phyloP scores from a whole-genome alignment of 2,113 vertebrate genomes.

The Rafetus swinhoei region DNA sequence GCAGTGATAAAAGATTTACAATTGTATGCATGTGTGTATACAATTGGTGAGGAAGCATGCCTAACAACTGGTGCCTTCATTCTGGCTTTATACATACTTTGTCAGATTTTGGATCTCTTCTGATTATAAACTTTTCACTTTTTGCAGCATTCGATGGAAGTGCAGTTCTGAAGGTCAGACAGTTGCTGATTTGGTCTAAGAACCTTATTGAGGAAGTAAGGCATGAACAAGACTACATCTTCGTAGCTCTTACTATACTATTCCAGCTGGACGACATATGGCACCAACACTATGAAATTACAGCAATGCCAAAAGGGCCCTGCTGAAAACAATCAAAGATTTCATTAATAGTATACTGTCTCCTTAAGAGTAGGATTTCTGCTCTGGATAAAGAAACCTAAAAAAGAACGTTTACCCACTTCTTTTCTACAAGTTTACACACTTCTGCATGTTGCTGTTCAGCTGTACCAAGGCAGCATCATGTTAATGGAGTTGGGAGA shows the following conservation, averaged over 20 bases:
- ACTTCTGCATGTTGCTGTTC: background rate
- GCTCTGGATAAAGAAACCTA: background rate
- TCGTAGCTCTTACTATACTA: background rate
- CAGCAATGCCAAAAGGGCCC: background rate
- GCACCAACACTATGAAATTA: background rate
- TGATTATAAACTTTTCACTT: background rate
- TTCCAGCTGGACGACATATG: background rate
- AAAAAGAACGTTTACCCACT: background rate
- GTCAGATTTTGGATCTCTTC: background rate
- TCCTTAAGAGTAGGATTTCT: background rate
- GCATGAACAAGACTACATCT: background rate
- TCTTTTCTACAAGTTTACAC: background rate
- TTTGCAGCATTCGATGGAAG: background rate
- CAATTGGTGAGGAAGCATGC: background rate
- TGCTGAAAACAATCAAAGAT: background rate
- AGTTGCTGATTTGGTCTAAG: background rate
- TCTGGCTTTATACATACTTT: background rate
- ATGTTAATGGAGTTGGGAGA: background rate
- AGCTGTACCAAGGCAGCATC: background rate
- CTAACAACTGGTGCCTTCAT: background rate
- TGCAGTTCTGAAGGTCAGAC: background rate
- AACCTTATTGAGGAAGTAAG: background rate
- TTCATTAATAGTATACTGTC: background rate
- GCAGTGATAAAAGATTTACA: background rate
- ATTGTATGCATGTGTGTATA: background rate